Evolutionary conservation across 1,140 invertebrate species (phyloP).

Genomic region (Drosophila pandora): DNA sequence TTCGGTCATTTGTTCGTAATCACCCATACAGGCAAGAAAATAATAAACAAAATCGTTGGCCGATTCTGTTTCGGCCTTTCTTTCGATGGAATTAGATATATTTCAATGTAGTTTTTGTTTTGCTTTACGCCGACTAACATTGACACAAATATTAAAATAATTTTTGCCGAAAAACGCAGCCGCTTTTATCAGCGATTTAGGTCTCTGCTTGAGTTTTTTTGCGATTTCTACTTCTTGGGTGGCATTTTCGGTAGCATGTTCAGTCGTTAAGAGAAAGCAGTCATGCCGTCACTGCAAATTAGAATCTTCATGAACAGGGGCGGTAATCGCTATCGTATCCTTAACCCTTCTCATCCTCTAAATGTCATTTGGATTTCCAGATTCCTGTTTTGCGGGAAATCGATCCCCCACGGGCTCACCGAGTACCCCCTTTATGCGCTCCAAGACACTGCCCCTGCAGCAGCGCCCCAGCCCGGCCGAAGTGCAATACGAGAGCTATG

Average conservation of each 20-base stretch:
- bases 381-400: conserved; percentile 78
- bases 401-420: conserved; percentile 64
- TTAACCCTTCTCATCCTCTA: not conserved
- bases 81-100: conserved; percentile 3
- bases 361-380: conserved; percentile 16
- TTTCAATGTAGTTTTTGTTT: conserved; percentile 13
- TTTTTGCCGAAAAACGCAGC: conserved; percentile 32
- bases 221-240: not conserved
- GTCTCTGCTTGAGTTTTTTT: conserved; percentile 18
- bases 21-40: conserved; percentile 6
- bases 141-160: conserved; percentile 64
- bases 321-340: conserved; percentile 31
- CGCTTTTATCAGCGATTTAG: conserved; percentile 16
- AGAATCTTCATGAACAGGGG: conserved; percentile 66
- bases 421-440: conserved; percentile 58
- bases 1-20: conserved; percentile 4
- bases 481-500: conserved; percentile 81
- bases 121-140: conserved; percentile 31
- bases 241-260: not conserved
- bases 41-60: conserved; percentile 10
- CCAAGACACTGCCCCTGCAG: conserved; percentile 69
- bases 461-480: conserved; percentile 75
- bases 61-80: conserved; percentile 22
- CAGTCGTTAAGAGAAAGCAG: conserved; percentile 44
- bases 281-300: conserved; percentile 76